Evolutionary conservation across 2,113 vertebrate species (phyloP), one percentile per base, ranked within the genome.

Genomic region (Neoarius graeffei): DNA sequence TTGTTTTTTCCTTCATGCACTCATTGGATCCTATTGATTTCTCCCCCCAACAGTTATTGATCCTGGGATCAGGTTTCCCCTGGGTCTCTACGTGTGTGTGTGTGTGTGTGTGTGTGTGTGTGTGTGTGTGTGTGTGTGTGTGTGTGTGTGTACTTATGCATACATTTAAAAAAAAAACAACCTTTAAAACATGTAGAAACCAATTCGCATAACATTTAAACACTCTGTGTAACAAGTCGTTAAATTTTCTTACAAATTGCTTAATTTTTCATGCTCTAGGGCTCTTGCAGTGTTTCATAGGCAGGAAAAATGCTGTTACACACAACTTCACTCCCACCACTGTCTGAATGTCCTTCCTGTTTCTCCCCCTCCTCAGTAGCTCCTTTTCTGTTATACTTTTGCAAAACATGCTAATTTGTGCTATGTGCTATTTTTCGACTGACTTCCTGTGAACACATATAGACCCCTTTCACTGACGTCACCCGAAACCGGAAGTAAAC

Each of bases 21-120:
- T 89, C 42, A 87, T 84, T 89, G 85, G 85, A 84, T 87, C 57
- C 48, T 80, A 90, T 89, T 66, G 90, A 90, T 90, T 89, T 64
- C 81, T 80, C 79, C 76, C 69, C 59, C 59, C 27, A 81, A 79
- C 88, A 19, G 17, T 23, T 87, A 90, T 90, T 89, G 90, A 90
- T 89, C 81, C 80, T 85, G 69, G 48, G 90, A 87, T 90, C 88
- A 87, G 85, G 84, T 84, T 81, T 84, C 80, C 86, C 56, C 74
- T 86, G 87, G 79, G 85, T 67, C 27, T 67, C 23, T 7, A 23
- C 79, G 71, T 89, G 77, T 81, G 48, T 82, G 52, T 62, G 57
- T 48, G 80, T 89, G 35, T 80, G 74, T 81, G 66, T 86, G 82
- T 86, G 80, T 85, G 23, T 80, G 48, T 76, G 74, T 85, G 57